phyloP scores from a whole-genome alignment of 2,888 invertebrate genomes.

The Schizaphis graminum region DNA sequence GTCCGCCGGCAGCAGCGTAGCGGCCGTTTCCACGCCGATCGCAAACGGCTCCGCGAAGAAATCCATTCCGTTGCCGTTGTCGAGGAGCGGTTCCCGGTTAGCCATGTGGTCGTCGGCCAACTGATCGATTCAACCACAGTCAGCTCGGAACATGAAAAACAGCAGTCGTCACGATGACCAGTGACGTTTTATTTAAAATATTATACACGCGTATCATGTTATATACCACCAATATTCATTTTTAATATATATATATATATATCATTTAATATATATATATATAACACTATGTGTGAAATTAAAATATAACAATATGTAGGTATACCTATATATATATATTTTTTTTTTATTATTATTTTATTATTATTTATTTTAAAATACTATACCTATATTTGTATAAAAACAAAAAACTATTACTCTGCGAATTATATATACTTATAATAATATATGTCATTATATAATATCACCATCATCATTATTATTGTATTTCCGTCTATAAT shows the following conservation, averaged over 20 bases:
- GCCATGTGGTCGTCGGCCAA: conserved; percentile 55
- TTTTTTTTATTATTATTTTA: neutral
- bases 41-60: conserved; percentile 31
- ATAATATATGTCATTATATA: no score
- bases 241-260: neutral
- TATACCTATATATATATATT: no score
- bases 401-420: neutral
- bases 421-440: neutral
- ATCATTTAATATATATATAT: no score
- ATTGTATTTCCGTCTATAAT: neutral
- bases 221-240: neutral
- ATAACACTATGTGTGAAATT: neutral
- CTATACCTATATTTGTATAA: neutral
- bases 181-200: neutral
- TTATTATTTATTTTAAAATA: conserved; percentile 7
- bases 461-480: neutral
- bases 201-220: neutral
- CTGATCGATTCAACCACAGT: neutral
- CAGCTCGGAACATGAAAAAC: neutral
- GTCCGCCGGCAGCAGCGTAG: conserved; percentile 10
- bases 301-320: neutral
- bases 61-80: conserved; percentile 35
- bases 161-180: neutral
- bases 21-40: neutral
- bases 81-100: conserved; percentile 49